phyloP scores from a whole-genome alignment of 1,140 invertebrate genomes.

The Zaprionus camerounensis region DNA sequence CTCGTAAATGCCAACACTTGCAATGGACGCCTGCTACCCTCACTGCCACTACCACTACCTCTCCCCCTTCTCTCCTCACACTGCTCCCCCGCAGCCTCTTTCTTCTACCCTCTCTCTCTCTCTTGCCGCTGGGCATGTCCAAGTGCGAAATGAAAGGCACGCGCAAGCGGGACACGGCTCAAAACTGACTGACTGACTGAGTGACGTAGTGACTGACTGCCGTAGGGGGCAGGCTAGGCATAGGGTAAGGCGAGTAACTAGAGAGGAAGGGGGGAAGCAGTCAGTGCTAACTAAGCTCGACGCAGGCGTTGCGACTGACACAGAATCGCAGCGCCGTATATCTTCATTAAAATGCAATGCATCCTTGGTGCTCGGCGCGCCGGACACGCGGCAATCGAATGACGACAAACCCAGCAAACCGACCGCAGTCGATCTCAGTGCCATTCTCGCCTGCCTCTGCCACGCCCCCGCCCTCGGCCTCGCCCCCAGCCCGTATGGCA shows the following conservation, averaged over 20 bases:
- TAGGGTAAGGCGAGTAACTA: background rate
- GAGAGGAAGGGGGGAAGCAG: constrained; percentile 13
- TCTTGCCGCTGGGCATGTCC: constrained; percentile 45
- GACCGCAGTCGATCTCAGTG: constrained; percentile 38
- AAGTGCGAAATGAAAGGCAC: constrained; percentile 55
- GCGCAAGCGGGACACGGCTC: constrained; percentile 20
- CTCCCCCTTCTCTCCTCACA: background rate
- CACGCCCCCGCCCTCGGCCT: background rate
- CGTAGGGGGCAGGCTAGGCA: constrained; percentile 18
- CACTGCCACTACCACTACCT: background rate
- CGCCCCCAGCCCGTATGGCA: constrained; percentile 16
- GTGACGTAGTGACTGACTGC: constrained; percentile 18
- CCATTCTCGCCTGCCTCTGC: background rate
- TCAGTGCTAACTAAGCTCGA: constrained; percentile 66
- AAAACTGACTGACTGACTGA: constrained; percentile 25
- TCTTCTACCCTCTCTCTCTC: background rate
- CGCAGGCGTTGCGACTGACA: constrained; percentile 49
- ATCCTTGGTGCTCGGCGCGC: constrained; percentile 55
- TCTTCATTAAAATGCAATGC: constrained; percentile 82
- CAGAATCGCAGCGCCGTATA: constrained; percentile 51
- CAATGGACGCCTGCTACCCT: background rate
- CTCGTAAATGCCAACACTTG: constrained; percentile 59
- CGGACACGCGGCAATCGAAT: constrained; percentile 32
- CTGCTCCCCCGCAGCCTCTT: too few species aligned
- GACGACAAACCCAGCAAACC: constrained; percentile 14